These are phyloP conservation scores for Chrysotoxum bicinctum DNA, from an alignment of 2,888 invertebrate species.

Conservation along the genomic window DNA sequence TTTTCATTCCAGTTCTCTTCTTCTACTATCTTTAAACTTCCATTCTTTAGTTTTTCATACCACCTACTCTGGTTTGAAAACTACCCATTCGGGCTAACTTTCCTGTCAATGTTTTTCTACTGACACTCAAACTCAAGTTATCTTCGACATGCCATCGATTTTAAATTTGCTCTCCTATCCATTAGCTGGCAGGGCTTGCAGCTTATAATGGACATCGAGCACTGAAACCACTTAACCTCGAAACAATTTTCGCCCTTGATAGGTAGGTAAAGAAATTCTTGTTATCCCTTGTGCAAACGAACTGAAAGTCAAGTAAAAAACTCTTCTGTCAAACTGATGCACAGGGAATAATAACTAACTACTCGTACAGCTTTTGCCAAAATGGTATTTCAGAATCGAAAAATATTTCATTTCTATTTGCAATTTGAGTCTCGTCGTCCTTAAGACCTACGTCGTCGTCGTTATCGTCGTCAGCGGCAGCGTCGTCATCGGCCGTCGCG, in stretches of 20 bases:
- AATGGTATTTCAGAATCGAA: slow-evolving; percentile 50
- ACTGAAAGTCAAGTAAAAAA: slow-evolving; percentile 11
- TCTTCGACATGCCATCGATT: not conserved
- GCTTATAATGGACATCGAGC: slow-evolving; percentile 5
- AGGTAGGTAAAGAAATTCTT: not conserved
- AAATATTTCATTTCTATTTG: slow-evolving; percentile 63
- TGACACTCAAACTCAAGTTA: not conserved
- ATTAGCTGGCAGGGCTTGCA: not conserved
- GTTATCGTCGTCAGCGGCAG: too few species aligned
- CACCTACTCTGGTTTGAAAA: too few species aligned
- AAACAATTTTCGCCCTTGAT: slow-evolving; percentile 26
- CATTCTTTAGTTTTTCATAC: too few species aligned
- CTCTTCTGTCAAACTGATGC: not conserved
- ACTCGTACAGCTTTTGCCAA: slow-evolving; percentile 51
- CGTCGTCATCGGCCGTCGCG: too few species aligned
- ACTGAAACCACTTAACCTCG: slow-evolving; percentile 40
- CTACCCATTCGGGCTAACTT: too few species aligned
- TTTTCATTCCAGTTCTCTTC: too few species aligned
- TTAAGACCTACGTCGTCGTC: not conserved
- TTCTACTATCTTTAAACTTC: too few species aligned
- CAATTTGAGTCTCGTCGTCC: slow-evolving; percentile 34
- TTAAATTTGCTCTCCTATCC: slow-evolving; percentile 14
- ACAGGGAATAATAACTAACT: slow-evolving; percentile 46
- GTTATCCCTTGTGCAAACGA: not conserved
- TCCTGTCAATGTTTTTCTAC: too few species aligned